A percentile compares a stretch with the other conserved stretches of the same genome.
Conservation (phyloP, 2,797 vertebrate species). For the Anabas testudineus region DNA sequence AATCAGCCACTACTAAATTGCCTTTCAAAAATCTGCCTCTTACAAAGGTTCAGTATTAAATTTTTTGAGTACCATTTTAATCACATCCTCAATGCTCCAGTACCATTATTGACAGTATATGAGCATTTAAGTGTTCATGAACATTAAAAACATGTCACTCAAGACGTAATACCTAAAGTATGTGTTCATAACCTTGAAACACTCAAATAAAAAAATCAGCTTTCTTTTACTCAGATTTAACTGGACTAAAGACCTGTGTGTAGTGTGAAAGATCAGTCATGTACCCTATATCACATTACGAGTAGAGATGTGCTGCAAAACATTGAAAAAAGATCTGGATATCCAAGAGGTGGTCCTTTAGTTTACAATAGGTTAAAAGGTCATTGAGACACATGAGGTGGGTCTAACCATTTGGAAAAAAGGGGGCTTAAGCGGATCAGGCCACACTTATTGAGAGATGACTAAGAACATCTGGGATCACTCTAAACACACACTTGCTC, state of each 20-base stretch:
- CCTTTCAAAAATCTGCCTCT: not conserved
- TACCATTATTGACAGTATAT: not conserved
- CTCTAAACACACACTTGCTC: slow-evolving; percentile 69
- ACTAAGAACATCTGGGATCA: slow-evolving; percentile 85
- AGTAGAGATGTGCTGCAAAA: slow-evolving; percentile 59
- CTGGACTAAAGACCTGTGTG: slow-evolving; percentile 37
- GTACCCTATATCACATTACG: slow-evolving; percentile 67
- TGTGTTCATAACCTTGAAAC: slow-evolving; percentile 24
- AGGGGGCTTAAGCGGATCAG: slow-evolving; percentile 78
- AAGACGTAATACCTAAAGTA: not conserved
- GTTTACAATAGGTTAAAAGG: slow-evolving; percentile 75
- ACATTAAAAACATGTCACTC: slow-evolving; percentile 12
- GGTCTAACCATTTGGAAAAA: slow-evolving; percentile 77
- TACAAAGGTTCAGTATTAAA: slow-evolving; percentile 4
- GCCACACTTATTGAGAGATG: slow-evolving; percentile 83
- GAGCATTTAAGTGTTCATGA: not conserved
- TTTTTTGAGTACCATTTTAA: not conserved
- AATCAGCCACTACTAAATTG: not conserved
- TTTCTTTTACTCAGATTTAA: slow-evolving; percentile 53
- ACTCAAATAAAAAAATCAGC: slow-evolving; percentile 40
- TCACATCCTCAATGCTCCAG: slow-evolving; percentile 1
- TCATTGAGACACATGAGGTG: slow-evolving; percentile 71
- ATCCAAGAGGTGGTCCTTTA: slow-evolving; percentile 57
- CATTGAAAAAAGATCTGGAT: slow-evolving; percentile 22
- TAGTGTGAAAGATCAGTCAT: slow-evolving; percentile 53